Evolutionary conservation across 2,113 vertebrate species (phyloP), one percentile per base, ranked within the genome.

Genomic region (Pterocles burchelli): DNA sequence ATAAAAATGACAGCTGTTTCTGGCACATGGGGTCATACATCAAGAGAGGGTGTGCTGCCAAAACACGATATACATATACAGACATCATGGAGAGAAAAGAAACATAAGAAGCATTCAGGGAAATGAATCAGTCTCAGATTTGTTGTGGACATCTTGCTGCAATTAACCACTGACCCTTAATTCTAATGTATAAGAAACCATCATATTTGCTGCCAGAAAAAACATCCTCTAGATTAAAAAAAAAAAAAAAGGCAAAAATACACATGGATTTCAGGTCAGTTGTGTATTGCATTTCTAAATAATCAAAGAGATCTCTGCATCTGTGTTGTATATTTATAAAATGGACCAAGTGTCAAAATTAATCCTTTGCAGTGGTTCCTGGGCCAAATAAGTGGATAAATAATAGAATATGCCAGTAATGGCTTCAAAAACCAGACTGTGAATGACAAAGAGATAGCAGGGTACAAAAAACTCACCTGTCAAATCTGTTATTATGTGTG

Each of bases 401-500:
- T 81, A 71, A 22, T 13, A 86, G 74, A 96, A 85, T 88, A 36
- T 92, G 54, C 21, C 46, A 78, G 21, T 75, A 67, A 87, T 29
- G 38, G 52, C 28, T 80, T 95, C 19, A 52, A 88, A 96, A 95
- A 76, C 2, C 26, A 94, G 52, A 67, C 16, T 73, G 5, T 61
- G 38, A 1, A 2, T 84, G 79, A 74, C 61, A n/a, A 94, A 73
- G 17, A 87, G 7, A 28, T 55, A 88, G 29, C 33, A 71, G 52
- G 38, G 11, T 84, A 81, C 22, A 48, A 96, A 91, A 76, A 72
- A 58, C 6, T 5, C 58, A 78, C 10, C 33, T 94, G 57, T 95
- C 74, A 96, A 89, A 73, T 43, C n/a, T 63, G 20, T 88, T 95
- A 79, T 84, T 95, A 34, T 89, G 94, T 91, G 41, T 93, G 41